Percentiles rank a stretch among this genome's conserved stretches.
phyloP scores from a whole-genome alignment of 2,113 vertebrate species.

The Sphaerodactylus townsendi region DNA sequence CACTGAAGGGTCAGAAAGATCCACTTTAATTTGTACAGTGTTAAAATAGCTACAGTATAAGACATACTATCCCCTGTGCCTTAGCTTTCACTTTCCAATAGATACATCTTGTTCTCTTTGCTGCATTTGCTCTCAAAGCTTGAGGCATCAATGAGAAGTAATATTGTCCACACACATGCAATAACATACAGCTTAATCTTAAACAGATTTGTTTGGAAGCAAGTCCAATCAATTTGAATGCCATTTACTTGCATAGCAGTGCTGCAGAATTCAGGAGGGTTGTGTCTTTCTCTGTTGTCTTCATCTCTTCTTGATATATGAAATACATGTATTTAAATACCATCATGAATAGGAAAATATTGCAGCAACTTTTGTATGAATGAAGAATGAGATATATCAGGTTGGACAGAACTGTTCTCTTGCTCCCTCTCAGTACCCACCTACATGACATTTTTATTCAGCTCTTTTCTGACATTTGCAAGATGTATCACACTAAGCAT shows the following conservation, averaged over 20 bases:
- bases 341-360: not conserved
- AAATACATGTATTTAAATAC: not conserved
- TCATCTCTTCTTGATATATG: not conserved
- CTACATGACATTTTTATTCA: too few relatives aligned
- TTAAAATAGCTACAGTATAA: not conserved
- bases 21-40: not conserved
- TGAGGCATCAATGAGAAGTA: not conserved
- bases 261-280: not conserved
- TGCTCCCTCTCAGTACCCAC: too few relatives aligned
- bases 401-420: not conserved
- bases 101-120: not conserved
- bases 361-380: not conserved
- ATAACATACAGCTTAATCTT: not conserved
- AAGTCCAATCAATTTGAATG: not conserved
- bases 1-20: not conserved
- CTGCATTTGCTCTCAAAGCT: not conserved
- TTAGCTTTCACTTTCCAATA: not conserved
- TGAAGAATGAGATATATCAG: not conserved
- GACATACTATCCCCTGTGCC: not conserved
- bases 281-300: too few relatives aligned
- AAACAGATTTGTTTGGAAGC: not conserved
- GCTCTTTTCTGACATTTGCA: too few relatives aligned
- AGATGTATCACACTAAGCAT: too few relatives aligned
- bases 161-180: not conserved
- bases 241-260: not conserved